Conservation (phyloP, 2,113 vertebrate species). For the Nycticryphes semicollaris region DNA sequence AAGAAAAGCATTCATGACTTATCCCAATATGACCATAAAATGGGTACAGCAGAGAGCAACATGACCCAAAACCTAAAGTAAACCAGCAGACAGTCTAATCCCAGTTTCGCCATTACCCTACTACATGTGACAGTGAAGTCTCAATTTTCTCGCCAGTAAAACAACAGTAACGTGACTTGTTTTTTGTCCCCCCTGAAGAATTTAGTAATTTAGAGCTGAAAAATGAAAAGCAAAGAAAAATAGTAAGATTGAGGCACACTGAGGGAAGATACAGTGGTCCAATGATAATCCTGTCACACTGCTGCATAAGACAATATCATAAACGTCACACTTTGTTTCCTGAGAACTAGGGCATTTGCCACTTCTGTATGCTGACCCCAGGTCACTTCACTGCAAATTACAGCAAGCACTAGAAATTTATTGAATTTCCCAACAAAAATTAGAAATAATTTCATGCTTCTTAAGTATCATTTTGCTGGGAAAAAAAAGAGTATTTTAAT, state of each 20-base stretch:
- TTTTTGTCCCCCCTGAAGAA: neutral
- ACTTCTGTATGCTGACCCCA: neutral
- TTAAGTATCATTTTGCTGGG: neutral
- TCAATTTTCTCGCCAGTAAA: slow-evolving; percentile 1
- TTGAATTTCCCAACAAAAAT: neutral
- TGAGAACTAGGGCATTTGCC: neutral
- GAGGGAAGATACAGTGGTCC: neutral
- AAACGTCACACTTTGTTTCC: neutral
- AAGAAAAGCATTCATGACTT: neutral
- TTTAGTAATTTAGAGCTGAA: neutral
- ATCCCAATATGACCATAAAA: neutral
- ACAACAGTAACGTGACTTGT: neutral
- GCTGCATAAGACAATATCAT: neutral
- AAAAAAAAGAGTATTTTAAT: neutral
- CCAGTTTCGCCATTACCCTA: neutral
- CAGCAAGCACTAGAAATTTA: neutral
- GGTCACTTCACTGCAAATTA: neutral
- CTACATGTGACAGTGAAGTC: neutral
- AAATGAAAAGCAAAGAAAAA: neutral
- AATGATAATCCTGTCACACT: neutral
- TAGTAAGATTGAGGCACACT: neutral
- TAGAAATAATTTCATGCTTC: neutral
- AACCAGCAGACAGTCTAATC: neutral
- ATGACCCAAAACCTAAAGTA: neutral
- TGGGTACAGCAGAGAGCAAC: neutral